These are phyloP conservation scores for Huso huso DNA, from an alignment of 2,797 vertebrate species.

Conservation along the genomic window DNA sequence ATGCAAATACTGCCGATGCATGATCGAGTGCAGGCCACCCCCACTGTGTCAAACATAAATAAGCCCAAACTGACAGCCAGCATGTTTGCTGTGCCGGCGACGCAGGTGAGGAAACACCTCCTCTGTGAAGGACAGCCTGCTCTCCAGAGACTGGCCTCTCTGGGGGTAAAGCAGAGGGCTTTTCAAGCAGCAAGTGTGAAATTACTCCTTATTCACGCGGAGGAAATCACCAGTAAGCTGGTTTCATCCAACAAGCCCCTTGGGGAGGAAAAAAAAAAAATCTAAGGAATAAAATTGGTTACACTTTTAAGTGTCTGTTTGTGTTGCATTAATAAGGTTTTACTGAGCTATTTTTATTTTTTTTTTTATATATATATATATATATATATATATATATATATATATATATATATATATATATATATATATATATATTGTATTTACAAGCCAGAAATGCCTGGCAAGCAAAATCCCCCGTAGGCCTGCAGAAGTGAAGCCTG, in stretches of 20 bases:
- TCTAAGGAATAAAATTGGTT: no score
- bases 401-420: no score
- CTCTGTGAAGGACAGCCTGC: constrained; percentile 23
- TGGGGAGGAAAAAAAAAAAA: not conserved
- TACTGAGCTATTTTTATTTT: no score
- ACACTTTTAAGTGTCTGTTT: no score
- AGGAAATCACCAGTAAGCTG: not conserved
- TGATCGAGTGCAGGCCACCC: constrained; percentile 53
- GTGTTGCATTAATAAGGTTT: no score
- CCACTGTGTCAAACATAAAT: constrained; percentile 46
- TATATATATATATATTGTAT: not conserved
- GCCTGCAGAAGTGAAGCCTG: no score
- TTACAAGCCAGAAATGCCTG: no score
- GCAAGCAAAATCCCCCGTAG: no score
- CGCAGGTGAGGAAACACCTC: constrained; percentile 40
- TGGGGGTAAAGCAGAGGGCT: not conserved
- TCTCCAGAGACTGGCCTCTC: not conserved
- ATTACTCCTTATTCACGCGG: not conserved
- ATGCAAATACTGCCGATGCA: constrained; percentile 51
- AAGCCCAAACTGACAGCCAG: constrained; percentile 40
- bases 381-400: no score
- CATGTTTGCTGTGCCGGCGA: constrained; percentile 41
- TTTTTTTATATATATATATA: no score
- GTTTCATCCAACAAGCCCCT: not conserved
- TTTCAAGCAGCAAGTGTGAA: not conserved